Conservation (phyloP, 2,113 vertebrate genomes). For the Felis chaus region DNA sequence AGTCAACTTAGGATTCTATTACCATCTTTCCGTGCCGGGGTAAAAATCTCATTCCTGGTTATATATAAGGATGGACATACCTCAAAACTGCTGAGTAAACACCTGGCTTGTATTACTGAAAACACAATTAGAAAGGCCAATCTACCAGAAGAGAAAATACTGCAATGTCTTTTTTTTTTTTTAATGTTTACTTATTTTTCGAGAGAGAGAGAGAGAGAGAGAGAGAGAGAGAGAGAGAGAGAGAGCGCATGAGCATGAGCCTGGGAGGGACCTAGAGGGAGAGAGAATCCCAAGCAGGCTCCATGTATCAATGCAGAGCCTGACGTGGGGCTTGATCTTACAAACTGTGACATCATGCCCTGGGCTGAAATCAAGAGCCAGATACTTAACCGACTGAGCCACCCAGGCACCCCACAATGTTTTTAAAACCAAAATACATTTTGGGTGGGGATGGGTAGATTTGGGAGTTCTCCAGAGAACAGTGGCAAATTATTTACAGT, state of each 20-base stretch:
- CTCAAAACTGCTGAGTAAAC: not conserved
- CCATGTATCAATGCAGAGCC: no score
- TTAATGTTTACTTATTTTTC: not conserved
- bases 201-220: no score
- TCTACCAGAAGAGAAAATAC: not conserved
- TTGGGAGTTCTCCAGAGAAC: not conserved
- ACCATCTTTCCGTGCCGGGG: not conserved
- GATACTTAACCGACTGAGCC: no score
- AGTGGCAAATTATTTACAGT: not conserved
- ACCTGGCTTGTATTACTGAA: not conserved
- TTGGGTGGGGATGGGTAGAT: not conserved
- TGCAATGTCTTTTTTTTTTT: not conserved
- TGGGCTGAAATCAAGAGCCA: no score
- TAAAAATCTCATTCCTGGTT: constrained; percentile 2
- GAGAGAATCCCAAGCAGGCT: no score
- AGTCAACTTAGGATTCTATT: constrained; percentile 21
- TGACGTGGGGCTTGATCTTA: no score
- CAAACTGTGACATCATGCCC: no score
- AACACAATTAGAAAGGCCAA: constrained; percentile 42
- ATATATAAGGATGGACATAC: not conserved
- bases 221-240: no score
- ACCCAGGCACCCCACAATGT: not conserved
- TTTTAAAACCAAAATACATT: constrained; percentile 44
- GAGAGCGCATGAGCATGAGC: no score
- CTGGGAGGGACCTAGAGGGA: no score